These are phyloP conservation scores for Lytechinus variegatus DNA, from an alignment of 35 echinoderm and acorn worm species.

Conservation along the genomic window DNA sequence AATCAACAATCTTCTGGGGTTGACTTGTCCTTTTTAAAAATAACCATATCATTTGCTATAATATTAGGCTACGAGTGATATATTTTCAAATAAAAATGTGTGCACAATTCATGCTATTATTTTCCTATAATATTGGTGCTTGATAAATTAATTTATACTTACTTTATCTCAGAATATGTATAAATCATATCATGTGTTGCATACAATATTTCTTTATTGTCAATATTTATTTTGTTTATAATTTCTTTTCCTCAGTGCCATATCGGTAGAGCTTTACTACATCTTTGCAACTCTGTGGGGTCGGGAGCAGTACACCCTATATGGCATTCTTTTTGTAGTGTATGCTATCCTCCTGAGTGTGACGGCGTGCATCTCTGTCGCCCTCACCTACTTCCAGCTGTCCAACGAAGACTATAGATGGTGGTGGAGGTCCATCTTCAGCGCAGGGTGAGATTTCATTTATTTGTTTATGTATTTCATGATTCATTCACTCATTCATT, in stretches of 20 bases:
- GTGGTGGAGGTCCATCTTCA: slow-evolving; percentile 99
- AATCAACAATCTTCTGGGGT: too few relatives aligned
- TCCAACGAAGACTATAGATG: slow-evolving; percentile 99
- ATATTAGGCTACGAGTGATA: too few relatives aligned
- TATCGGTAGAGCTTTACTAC: slow-evolving; percentile 98
- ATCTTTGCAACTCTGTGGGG: slow-evolving; percentile 99
- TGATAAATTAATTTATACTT: too few relatives aligned
- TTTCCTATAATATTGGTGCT: too few relatives aligned
- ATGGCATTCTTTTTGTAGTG: slow-evolving; percentile 97
- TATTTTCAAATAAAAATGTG: too few relatives aligned
- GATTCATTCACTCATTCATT: too few relatives aligned
- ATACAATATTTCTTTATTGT: background rate
- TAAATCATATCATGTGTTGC: too few relatives aligned
- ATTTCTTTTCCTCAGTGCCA: slow-evolving; percentile 73
- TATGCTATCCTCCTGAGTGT: slow-evolving; percentile 95
- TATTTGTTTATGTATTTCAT: background rate
- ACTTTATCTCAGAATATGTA: too few relatives aligned
- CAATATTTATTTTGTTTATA: background rate
- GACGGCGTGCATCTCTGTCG: slow-evolving; percentile 96
- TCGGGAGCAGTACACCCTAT: slow-evolving; percentile 95
- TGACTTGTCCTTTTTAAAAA: too few relatives aligned
- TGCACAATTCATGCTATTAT: too few relatives aligned
- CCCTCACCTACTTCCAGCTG: slow-evolving; percentile 97
- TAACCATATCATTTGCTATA: too few relatives aligned
- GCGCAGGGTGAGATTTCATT: slow-evolving; percentile 99